Base-by-base conservation (phyloP, 2,113 vertebrate genomes). In the Zonotrichia leucophrys region DNA sequence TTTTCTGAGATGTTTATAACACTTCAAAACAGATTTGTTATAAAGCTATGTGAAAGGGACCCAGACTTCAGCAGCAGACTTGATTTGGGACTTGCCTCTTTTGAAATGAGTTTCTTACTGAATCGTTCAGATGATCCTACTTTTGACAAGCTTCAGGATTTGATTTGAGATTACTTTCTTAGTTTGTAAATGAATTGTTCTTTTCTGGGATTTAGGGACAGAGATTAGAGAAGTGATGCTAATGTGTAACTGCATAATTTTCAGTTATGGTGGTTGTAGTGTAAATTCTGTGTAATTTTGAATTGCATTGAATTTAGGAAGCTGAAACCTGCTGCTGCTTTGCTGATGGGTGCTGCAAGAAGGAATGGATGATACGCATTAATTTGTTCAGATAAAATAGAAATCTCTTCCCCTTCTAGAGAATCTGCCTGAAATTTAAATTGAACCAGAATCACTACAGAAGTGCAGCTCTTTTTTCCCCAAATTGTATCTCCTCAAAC, bases 101-200 rank as follows among this genome's bases (percentile, higher is more conserved):
- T 49, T 81, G 41, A 94, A 90, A 89, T 89, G 22, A 81, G 39
- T 90, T 94, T 87, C 24, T 72, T 82, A 63, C 2, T 56, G 91
- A 52, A 52, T 82, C 55, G 39, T 62, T 90, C 28, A 64, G 76
- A 49, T 85, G 27, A 67, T 60, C 21, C 21, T 78, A 19, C 56
- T 95, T 94, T 84, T 79, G 77, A 66, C 56, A 72, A 46, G 62
- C 83, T 84, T 94, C 20, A 76, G 81, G 60, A 91, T 94, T 95
- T 91, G 80, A 72, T 56, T 91, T 44, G 46, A 87, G 49, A 73
- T 95, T 79, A 73, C 58, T 92, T 89, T 73, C 60, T 92, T 72
- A 86, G 41, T 47, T 86, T 94, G 47, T 88, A 92, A 87, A 89
- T 81, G 17, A 90, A 60, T 88, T 80, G 58, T 94, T 90, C 86